Percentiles rank a stretch among this genome's conserved stretches.
phyloP scores from a whole-genome alignment of 2,888 invertebrate genomes.

The Epistrophe grossulariae region DNA sequence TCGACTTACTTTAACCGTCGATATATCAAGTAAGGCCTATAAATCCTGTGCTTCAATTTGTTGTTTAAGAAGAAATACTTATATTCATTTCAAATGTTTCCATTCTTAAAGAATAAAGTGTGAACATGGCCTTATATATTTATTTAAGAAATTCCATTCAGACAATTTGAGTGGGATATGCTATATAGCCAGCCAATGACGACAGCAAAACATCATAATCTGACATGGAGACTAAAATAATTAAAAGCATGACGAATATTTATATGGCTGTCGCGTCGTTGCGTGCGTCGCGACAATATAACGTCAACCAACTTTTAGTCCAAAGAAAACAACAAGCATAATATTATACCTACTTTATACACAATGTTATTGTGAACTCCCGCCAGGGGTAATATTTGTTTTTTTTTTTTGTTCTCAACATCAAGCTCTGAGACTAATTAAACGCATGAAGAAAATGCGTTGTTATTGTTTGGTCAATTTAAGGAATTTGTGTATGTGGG shows the following conservation, averaged over 20 bases:
- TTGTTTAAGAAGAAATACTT: too few species aligned
- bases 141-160: neutral
- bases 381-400: neutral
- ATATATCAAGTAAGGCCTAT: too few species aligned
- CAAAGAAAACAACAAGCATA: neutral
- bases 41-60: too few species aligned
- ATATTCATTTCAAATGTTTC: neutral
- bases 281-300: constrained; percentile 19
- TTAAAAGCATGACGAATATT: constrained; percentile 51
- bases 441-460: constrained; percentile 34
- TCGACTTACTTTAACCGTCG: too few species aligned
- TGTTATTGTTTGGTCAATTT: constrained; percentile 40
- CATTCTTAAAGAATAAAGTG: neutral
- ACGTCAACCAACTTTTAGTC: constrained; percentile 20
- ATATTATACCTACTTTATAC: neutral
- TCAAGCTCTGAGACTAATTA: constrained; percentile 39
- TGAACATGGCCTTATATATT: neutral
- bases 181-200: constrained; percentile 31
- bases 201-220: constrained; percentile 7
- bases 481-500: constrained; percentile 33
- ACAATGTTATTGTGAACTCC: constrained; percentile 25
- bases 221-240: constrained; percentile 38
- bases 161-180: constrained; percentile 46
- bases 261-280: neutral
- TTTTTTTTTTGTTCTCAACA: neutral